These are phyloP conservation scores for Lasiurus cinereus DNA, from an alignment of 2,113 vertebrate genomes.

Conservation along the genomic window DNA sequence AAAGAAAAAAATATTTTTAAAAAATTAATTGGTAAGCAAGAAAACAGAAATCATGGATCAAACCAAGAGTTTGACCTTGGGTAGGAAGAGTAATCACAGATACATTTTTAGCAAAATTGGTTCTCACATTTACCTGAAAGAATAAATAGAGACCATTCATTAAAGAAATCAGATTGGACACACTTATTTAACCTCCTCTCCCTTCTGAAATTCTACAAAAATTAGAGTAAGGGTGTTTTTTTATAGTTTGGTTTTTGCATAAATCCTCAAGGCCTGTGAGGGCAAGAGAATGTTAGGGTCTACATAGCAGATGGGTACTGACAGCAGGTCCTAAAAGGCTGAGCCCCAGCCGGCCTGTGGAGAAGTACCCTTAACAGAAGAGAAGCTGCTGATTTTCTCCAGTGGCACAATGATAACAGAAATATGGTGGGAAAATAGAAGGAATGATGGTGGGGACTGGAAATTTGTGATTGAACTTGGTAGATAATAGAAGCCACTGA, in stretches of 20 bases:
- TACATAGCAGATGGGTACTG: neutral
- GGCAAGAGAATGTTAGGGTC: neutral
- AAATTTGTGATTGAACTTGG: neutral
- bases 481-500: neutral
- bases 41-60: neutral
- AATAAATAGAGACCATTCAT: neutral
- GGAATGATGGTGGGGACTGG: neutral
- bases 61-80: neutral
- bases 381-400: neutral
- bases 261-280: neutral
- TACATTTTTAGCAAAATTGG: neutral
- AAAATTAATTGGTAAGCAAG: conserved; percentile 5
- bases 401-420: neutral
- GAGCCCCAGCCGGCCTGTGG: neutral
- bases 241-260: neutral
- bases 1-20: conserved; percentile 4
- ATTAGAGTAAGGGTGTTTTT: neutral
- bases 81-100: neutral
- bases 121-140: conserved; percentile 12
- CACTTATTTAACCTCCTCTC: neutral
- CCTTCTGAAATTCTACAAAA: conserved; percentile 30
- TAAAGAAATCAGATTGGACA: neutral
- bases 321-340: neutral
- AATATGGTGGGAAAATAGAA: neutral
- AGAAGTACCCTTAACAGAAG: neutral